Evolutionary conservation across 1,140 invertebrate genomes (phyloP), one percentile per base, ranked within the genome.

Genomic region (Apolygus lucorum): DNA sequence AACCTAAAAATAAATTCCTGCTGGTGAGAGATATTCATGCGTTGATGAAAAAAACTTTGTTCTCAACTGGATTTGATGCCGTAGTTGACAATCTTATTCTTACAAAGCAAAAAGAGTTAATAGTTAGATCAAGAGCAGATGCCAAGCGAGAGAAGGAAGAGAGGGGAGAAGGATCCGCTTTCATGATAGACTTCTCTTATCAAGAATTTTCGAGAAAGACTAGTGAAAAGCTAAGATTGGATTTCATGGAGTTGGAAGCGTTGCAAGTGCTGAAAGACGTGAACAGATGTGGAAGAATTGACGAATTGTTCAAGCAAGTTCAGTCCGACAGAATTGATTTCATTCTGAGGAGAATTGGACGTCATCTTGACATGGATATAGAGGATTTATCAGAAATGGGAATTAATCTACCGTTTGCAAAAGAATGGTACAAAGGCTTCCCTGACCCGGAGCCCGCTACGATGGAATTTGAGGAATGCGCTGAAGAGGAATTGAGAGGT

Each of bases 171-270:
- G 22, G 54, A 11, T 59, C 54, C 4, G 54, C 8, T 11, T 8
- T 24, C 4, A 22, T 22, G 22, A 21, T 24, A 4, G 54, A 59
- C 22, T 4, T 13, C 22, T 59, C 54, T 4, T 14, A 4, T 8
- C 54, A 11, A 22, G 54, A 59, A 59, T 59, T 59, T 59, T 11
- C 4, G 13, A 59, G 22, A 22, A 59, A 59, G 22, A 14, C 54
- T 21, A 22, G 4, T 24, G 54, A 59, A 59, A 59, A 59, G 54
- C 22, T 59, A 4, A 59, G 22, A 22, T 8, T 21, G 2, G 54
- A 59, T 59, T 59, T 59, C 54, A 11, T 17, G 11, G 54, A 59
- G 54, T 4, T 59, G 22, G 54, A 59, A 59, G 54, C 54, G 54
- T 17, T 59, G 11, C 11, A 59, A 11, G 54, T 59, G 11, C 4